phyloP scores from a whole-genome alignment of 2,113 vertebrate genomes.

The Cervus canadensis region DNA sequence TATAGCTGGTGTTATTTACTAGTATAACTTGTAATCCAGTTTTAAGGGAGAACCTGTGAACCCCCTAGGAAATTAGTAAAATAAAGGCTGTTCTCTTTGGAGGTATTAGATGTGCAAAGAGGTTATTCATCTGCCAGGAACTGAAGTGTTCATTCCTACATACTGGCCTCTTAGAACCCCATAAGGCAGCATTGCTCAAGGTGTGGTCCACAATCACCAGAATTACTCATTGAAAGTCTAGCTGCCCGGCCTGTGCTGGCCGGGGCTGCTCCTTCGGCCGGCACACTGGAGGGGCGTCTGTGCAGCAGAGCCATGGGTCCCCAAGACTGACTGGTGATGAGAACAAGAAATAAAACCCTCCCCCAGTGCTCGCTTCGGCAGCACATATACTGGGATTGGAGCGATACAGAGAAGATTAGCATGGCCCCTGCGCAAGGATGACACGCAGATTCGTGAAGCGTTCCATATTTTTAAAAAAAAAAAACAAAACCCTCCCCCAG shows the following conservation, averaged over 20 bases:
- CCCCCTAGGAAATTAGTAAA: neutral
- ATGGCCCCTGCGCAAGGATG: too few species aligned
- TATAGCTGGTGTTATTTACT: neutral
- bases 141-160: neutral
- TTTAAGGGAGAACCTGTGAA: neutral
- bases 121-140: neutral
- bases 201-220: neutral
- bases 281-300: neutral
- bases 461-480: too few species aligned
- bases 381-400: too few species aligned
- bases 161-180: neutral
- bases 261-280: neutral
- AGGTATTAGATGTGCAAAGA: neutral
- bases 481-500: neutral
- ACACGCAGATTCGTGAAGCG: too few species aligned
- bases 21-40: neutral
- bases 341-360: neutral
- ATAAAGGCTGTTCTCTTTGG: conserved; percentile 17
- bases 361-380: too few species aligned
- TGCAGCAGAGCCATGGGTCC: neutral
- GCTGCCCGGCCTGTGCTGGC: neutral
- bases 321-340: neutral
- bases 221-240: neutral
- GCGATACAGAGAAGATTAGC: too few species aligned
- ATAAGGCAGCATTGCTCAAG: neutral